These are phyloP conservation scores for Poeciliopsis prolifica DNA, from an alignment of 2,113 vertebrate species.

Conservation along the genomic window DNA sequence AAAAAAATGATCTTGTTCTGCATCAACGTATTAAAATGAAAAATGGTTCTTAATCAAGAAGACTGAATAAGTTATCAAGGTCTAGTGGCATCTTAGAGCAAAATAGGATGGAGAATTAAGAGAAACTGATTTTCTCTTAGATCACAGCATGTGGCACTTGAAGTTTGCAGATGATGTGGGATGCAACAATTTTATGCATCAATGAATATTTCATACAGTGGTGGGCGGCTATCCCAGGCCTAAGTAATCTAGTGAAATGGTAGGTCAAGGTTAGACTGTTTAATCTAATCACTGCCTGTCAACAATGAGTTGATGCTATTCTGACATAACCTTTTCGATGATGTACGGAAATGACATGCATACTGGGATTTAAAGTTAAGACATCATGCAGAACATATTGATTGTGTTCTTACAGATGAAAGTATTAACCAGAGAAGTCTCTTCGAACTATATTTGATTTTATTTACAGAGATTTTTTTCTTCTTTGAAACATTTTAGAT, in stretches of 20 bases:
- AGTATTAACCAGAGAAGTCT: conserved; percentile 45
- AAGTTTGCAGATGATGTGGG: background rate
- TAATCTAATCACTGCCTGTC: conserved; percentile 51
- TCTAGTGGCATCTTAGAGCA: too few species aligned
- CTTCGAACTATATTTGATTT: conserved; percentile 40
- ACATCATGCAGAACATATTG: conserved; percentile 66
- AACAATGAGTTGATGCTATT: conserved; percentile 46
- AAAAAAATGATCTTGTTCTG: too few species aligned
- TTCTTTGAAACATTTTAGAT: background rate
- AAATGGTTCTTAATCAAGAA: too few species aligned
- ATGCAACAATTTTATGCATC: background rate
- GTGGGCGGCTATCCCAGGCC: background rate
- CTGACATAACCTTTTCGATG: conserved; percentile 75
- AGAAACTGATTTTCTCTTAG: too few species aligned
- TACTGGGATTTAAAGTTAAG: conserved; percentile 79
- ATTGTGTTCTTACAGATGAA: conserved; percentile 62
- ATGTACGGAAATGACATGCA: conserved; percentile 70
- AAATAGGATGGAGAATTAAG: too few species aligned
- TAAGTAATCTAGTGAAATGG: background rate
- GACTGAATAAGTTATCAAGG: too few species aligned
- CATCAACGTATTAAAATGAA: too few species aligned
- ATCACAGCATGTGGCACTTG: background rate
- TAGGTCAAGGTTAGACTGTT: conserved; percentile 31
- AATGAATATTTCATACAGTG: background rate
- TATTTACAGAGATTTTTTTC: background rate